Evolutionary conservation across 2,113 vertebrate genomes (phyloP), one percentile per base, ranked within the genome.

Genomic region (Alligator sinensis): DNA sequence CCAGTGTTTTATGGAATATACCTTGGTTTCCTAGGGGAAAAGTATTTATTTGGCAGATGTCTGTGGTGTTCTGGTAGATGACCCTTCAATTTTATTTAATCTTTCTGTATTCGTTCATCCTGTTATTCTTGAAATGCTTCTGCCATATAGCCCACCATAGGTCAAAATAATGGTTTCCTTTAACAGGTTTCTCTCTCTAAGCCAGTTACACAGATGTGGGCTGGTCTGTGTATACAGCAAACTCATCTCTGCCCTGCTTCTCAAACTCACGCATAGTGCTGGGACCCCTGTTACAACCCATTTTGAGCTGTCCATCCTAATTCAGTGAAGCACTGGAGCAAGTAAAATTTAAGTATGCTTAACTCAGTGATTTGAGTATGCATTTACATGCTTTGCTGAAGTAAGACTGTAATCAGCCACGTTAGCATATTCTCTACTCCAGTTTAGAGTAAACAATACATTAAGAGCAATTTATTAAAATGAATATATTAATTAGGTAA

Each of bases 21-120:
- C 54, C 89, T 93, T 60, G 24, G 81, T 82, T 97, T 96, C 95
- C 94, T 93, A 95, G 86, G 80, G 62, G 92, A 97, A 97, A 96
- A 94, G 59, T 92, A 84, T 92, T 92, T 91, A 94, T 93, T 96
- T 96, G 47, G 47, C 47, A 47, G 47, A 47, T 47, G 87, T 86
- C 83, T 0, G 0, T 63, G 58, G 84, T 84, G 96, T 96, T 96
- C 96, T 95, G 94, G 84, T 89, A 87, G 88, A 81, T 87, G 95
- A 77, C 87, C 64, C 82, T 92, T 91, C 91, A 28, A 96, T 96
- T 96, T 93, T 96, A 92, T 64, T 94, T n/a, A 47, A 93, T 90
- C 64, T 96, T 96, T 96, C 96, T 96, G 95, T 66, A 47, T 13
- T 54, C 68, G 17, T 86, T 85, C 68, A 82, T 84, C 68, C 63